Evolutionary conservation across 2,797 vertebrate species (phyloP).

Genomic region (Tarsius wallacei): DNA sequence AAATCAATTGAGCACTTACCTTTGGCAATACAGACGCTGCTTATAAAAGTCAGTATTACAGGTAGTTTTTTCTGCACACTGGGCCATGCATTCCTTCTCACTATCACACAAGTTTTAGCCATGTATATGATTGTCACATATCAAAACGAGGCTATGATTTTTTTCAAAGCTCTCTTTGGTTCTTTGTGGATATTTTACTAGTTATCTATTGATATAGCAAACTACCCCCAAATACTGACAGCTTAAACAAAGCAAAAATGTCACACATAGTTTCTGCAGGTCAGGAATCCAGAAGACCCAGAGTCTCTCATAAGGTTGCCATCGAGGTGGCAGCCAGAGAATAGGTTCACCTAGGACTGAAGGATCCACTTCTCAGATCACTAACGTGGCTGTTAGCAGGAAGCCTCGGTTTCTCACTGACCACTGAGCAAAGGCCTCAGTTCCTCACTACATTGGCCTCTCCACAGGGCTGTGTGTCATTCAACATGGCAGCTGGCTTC

Average conservation of each 20-base stretch:
- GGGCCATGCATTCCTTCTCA: background rate
- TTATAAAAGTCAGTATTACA: conserved; percentile 5
- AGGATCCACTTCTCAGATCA: background rate
- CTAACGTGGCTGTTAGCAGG: background rate
- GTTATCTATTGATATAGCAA: background rate
- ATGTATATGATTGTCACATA: background rate
- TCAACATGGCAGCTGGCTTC: background rate
- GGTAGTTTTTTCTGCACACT: background rate
- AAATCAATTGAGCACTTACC: background rate
- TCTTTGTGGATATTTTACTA: background rate
- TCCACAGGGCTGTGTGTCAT: background rate
- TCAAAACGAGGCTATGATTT: conserved; percentile 20
- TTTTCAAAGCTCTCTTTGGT: background rate
- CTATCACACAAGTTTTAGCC: background rate
- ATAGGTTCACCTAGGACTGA: rapidly evolving
- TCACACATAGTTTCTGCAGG: background rate
- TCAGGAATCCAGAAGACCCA: background rate
- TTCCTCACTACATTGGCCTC: background rate
- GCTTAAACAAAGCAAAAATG: background rate
- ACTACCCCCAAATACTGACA: background rate
- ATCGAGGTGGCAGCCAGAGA: background rate
- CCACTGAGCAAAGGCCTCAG: background rate
- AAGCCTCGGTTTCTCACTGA: background rate
- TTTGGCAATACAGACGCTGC: background rate
- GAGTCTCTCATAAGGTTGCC: background rate